Base-by-base conservation (phyloP, 2,797 vertebrate species). In the Chlorospingus semifuscus region DNA sequence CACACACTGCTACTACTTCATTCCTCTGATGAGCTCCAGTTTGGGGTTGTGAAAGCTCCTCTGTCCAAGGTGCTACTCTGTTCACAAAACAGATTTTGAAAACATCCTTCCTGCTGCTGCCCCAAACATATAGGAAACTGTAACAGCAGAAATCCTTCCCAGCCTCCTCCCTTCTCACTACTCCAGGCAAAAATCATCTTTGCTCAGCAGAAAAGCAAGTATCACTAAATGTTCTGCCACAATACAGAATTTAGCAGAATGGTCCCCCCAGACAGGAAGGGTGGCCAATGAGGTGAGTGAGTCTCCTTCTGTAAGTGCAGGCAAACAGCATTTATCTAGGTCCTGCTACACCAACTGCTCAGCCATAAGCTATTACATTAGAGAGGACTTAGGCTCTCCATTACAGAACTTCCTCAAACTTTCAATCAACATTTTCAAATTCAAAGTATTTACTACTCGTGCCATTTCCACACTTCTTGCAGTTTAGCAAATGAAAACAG, bases 51-150 rank as follows among this genome's bases (percentile, higher is more conserved):
- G 42, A 59, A 49, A 49, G 44, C 63, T 53, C 20, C 83, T 53
- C 83, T 86, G 83, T 86, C 95, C 80, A 61, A 83, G 66, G 92
- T 95, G 61, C 94, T 95, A 26, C 50, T 61, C 55, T 23, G 44
- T 7, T 70, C 70, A 30, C 64, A 76, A n/a, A 50, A 16, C 23
- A 23, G 26, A 44, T 32, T 15, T 37, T 24, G 39, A 34, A 4
- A 16, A 59, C 4, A 8, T 23, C 27, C 21, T 47, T 13, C 26
- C 29, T 30, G 7, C 13, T 17, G 12, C 59, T 76, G 47, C 8
- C n/a, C 39, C 56, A 47, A 52, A 63, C 12, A 37, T 3, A 44
- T 0, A 50, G 11, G n/a, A 46, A 90, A 66, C 30, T 14, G 4
- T 30, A 63, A 13, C 9, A 60, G 50, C 0, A 71, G 8, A 74